phyloP scores from a whole-genome alignment of 2,888 invertebrate genomes.

The Cotesia congregata region DNA sequence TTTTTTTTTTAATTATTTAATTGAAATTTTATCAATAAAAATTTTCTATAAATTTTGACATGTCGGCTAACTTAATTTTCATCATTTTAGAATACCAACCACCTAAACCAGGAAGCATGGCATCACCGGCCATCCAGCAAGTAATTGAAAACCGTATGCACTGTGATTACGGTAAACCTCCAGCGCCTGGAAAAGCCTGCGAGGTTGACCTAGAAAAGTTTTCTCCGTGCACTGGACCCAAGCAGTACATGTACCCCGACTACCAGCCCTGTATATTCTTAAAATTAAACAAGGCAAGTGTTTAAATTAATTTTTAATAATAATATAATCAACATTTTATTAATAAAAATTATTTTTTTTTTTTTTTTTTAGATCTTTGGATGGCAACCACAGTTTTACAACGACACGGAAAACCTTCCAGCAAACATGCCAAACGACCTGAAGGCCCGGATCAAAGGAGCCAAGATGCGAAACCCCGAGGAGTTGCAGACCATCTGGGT shows the following conservation, averaged over 20 bases:
- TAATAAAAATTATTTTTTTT: conserved; percentile 15
- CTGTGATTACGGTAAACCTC: conserved; percentile 77
- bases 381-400: conserved; percentile 87
- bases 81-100: conserved; percentile 68
- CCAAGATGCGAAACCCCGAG: conserved; percentile 65
- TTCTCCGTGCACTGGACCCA: conserved; percentile 81
- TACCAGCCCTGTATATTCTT: conserved; percentile 96
- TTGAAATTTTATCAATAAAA: too few relatives aligned
- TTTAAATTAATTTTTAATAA: background rate
- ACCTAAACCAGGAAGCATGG: conserved; percentile 53
- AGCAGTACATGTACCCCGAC: conserved; percentile 88
- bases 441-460: conserved; percentile 77
- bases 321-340: conserved; percentile 1
- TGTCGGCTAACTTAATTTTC: too few relatives aligned
- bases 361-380: conserved; percentile 82
- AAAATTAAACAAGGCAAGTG: conserved; percentile 91
- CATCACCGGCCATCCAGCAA: conserved; percentile 44
- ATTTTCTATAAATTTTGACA: too few relatives aligned
- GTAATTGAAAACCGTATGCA: conserved; percentile 74
- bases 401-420: conserved; percentile 80
- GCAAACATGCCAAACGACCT: conserved; percentile 82
- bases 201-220: conserved; percentile 82
- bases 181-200: conserved; percentile 83
- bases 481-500: conserved; percentile 83
- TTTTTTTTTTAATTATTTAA: too few relatives aligned